Evolutionary conservation across 2,113 vertebrate species (phyloP).

Genomic region (Halichoerus grypus): DNA sequence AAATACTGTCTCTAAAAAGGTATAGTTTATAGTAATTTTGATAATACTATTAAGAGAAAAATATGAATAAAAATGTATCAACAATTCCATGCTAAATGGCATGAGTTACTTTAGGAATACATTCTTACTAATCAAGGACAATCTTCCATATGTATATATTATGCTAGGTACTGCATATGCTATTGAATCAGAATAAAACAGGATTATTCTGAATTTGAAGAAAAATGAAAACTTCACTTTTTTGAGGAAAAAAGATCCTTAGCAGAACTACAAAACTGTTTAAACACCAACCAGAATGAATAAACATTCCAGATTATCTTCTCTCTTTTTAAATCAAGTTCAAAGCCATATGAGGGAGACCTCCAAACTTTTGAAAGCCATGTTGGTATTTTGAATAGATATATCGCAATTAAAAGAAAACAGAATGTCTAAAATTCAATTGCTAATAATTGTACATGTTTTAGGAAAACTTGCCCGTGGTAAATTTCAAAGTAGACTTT

Average conservation of each 20-base stretch:
- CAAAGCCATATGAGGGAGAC: neutral
- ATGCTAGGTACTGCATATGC: rapidly evolving
- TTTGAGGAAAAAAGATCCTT: neutral
- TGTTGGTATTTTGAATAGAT: neutral
- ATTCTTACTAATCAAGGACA: neutral
- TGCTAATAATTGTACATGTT: neutral
- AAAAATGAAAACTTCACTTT: neutral
- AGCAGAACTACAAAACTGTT: neutral
- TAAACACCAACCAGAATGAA: neutral
- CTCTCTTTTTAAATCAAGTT: neutral
- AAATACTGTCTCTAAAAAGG: neutral
- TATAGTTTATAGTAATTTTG: neutral
- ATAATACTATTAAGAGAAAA: neutral
- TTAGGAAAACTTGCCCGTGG: neutral
- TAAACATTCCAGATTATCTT: neutral
- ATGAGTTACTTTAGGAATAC: neutral
- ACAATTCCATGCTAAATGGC: too few relatives aligned
- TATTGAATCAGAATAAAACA: neutral
- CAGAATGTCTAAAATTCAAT: neutral
- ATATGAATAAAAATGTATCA: neutral
- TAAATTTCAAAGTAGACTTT: neutral
- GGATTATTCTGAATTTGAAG: neutral
- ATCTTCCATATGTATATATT: rapidly evolving
- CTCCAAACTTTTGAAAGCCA: neutral
- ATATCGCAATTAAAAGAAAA: neutral